phyloP scores from a whole-genome alignment of 37 sponge, comb jelly and placozoan species.

The Amphimedon queenslandica region DNA sequence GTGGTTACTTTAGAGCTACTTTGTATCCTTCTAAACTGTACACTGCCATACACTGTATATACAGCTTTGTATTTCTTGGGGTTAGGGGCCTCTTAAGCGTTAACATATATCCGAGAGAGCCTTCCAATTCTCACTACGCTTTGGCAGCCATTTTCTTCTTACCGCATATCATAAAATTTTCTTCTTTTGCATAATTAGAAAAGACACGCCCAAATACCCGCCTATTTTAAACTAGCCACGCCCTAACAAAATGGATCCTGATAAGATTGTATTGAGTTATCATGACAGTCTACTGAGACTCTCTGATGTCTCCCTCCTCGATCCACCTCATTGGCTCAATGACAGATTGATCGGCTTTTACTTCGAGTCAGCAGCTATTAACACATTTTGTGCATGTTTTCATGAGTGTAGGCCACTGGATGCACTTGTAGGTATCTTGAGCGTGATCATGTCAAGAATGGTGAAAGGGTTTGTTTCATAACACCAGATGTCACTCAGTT shows the following conservation, averaged over 20 bases:
- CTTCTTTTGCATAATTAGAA: not conserved
- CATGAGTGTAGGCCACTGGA: not conserved
- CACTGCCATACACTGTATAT: too few species aligned
- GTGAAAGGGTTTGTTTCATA: constrained; percentile 32
- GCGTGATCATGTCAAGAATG: constrained; percentile 12
- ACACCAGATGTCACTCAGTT: constrained; percentile 76
- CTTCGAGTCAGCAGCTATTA: constrained; percentile 52
- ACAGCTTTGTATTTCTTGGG: not conserved
- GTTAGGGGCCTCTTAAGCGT: too few species aligned
- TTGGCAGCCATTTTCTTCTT: not conserved
- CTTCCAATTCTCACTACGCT: not conserved
- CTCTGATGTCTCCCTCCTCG: constrained; percentile 46
- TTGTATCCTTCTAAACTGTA: not conserved
- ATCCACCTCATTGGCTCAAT: constrained; percentile 49
- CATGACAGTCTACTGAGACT: constrained; percentile 42
- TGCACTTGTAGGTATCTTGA: constrained; percentile 51
- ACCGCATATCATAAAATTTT: constrained; percentile 6
- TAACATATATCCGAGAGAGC: not conserved
- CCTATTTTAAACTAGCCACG: not conserved
- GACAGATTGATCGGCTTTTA: constrained; percentile 67
- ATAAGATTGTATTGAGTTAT: constrained; percentile 30
- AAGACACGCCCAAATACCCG: constrained; percentile 2
- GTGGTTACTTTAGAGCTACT: not conserved
- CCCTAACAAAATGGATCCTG: constrained; percentile 2
- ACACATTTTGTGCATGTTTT: not conserved